Evolutionary conservation across 2,888 invertebrate genomes (phyloP).

Genomic region (Dendrolimus pini): DNA sequence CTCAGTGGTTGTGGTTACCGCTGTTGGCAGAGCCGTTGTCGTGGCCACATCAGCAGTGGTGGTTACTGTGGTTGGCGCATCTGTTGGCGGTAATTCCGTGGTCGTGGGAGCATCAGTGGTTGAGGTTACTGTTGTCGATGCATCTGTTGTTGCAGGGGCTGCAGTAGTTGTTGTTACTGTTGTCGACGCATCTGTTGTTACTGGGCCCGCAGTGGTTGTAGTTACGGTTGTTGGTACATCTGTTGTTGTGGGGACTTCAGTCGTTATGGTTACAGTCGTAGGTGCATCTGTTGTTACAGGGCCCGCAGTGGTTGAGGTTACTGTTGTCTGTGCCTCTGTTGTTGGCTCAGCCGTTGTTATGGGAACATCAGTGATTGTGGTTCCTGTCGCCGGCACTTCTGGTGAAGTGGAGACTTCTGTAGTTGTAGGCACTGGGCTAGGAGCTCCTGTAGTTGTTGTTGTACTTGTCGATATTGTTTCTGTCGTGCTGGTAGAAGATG

Average conservation of each 20-base stretch:
- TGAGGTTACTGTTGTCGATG: neutral
- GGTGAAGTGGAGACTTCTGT: conserved; percentile 5
- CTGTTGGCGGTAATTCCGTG: neutral
- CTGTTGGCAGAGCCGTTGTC: neutral
- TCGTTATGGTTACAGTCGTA: neutral
- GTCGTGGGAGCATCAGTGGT: neutral
- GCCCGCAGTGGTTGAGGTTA: neutral
- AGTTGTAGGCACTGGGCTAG: conserved; percentile 4
- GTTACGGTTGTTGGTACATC: conserved; percentile 1
- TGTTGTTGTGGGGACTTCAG: neutral
- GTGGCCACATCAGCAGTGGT: neutral
- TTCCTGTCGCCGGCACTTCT: conserved; percentile 6
- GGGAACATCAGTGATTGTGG: neutral
- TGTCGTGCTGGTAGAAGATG: conserved; percentile 2
- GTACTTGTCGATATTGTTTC: conserved; percentile 2
- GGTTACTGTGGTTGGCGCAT: neutral
- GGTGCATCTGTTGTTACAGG: neutral
- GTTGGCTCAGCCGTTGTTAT: neutral
- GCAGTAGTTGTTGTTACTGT: conserved; percentile 2
- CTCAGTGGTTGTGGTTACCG: neutral
- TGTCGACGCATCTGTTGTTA: conserved; percentile 3
- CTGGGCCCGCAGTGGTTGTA: neutral
- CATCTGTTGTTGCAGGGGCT: conserved; percentile 5
- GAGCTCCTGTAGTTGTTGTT: conserved; percentile 1
- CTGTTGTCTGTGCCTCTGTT: neutral